A percentile compares a stretch with the other conserved stretches of the same genome.
These are phyloP conservation scores for Agelastica alni DNA, from an alignment of 2,888 invertebrate species.

Conservation along the genomic window DNA sequence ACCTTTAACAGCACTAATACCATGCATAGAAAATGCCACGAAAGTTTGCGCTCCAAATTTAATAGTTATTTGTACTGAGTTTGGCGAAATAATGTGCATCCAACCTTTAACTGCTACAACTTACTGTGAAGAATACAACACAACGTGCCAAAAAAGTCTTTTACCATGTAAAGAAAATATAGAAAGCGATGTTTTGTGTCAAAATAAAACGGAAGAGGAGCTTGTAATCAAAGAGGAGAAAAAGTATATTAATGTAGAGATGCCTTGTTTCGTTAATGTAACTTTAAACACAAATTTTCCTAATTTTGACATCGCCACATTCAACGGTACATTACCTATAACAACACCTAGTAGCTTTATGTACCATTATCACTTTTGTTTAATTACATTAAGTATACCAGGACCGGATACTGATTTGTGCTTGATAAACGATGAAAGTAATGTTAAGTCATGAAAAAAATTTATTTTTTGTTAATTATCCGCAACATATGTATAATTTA, in stretches of 20 bases:
- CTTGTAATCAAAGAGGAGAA: conserved; percentile 27
- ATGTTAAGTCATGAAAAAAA: not conserved
- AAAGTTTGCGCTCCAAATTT: conserved; percentile 47
- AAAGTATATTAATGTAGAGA: conserved; percentile 32
- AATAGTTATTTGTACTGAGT: conserved; percentile 48
- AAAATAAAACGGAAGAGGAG: conserved; percentile 38
- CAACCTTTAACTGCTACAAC: conserved; percentile 36
- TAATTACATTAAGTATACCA: conserved; percentile 45
- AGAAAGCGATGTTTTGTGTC: conserved; percentile 40
- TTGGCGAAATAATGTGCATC: conserved; percentile 50
- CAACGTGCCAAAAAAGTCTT: conserved; percentile 41
- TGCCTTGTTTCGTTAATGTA: conserved; percentile 51
- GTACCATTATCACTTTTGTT: conserved; percentile 40
- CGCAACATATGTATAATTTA: too few species aligned
- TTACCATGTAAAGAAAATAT: conserved; percentile 36
- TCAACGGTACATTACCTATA: conserved; percentile 38
- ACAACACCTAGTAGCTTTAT: conserved; percentile 35
- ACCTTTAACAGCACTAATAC: conserved; percentile 46
- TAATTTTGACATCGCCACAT: conserved; percentile 35
- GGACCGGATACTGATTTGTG: conserved; percentile 39
- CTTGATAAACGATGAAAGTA: conserved; percentile 15
- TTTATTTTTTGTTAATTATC: not conserved
- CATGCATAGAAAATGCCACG: conserved; percentile 48
- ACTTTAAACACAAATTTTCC: conserved; percentile 44
- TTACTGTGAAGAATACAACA: conserved; percentile 42